A percentile compares a stretch with the other conserved stretches of the same genome.
Evolutionary conservation across 2,888 invertebrate genomes (phyloP).

Genomic region (Atrina japonica): DNA sequence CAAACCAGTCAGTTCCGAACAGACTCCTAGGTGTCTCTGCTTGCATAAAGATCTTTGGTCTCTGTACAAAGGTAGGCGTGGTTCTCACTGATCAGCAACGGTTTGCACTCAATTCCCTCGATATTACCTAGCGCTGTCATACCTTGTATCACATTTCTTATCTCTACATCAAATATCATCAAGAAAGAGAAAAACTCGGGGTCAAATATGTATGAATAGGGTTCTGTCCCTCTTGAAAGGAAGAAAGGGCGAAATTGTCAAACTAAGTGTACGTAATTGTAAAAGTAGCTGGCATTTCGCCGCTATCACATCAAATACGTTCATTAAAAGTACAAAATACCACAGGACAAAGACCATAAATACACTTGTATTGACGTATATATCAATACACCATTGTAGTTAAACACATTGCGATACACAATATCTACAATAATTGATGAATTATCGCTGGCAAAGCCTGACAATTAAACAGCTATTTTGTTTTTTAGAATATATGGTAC

Average conservation of each 20-base stretch:
- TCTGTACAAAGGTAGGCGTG: conserved; percentile 27
- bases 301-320: conserved; percentile 4
- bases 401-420: too few relatives aligned
- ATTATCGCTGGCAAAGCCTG: too few relatives aligned
- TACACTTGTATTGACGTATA: conserved; percentile 11
- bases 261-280: conserved; percentile 9
- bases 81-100: conserved; percentile 13
- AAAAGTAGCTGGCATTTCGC: conserved; percentile 11
- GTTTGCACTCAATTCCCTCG: conserved; percentile 30
- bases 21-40: conserved; percentile 31
- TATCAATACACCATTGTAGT: conserved; percentile 15
- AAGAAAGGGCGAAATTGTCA: conserved; percentile 8
- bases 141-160: conserved; percentile 26
- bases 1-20: conserved; percentile 15
- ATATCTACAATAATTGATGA: too few relatives aligned
- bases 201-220: conserved; percentile 12
- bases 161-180: conserved; percentile 26
- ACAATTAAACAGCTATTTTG: too few relatives aligned
- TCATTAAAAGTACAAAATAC: conserved; percentile 15
- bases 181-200: conserved; percentile 13
- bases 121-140: conserved; percentile 23
- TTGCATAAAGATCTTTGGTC: conserved; percentile 9
- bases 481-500: too few relatives aligned
- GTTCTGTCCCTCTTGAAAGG: conserved; percentile 2
- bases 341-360: conserved; percentile 15